Evolutionary conservation across 2,888 invertebrate species (phyloP).

Genomic region (Stegana nigrithorax): DNA sequence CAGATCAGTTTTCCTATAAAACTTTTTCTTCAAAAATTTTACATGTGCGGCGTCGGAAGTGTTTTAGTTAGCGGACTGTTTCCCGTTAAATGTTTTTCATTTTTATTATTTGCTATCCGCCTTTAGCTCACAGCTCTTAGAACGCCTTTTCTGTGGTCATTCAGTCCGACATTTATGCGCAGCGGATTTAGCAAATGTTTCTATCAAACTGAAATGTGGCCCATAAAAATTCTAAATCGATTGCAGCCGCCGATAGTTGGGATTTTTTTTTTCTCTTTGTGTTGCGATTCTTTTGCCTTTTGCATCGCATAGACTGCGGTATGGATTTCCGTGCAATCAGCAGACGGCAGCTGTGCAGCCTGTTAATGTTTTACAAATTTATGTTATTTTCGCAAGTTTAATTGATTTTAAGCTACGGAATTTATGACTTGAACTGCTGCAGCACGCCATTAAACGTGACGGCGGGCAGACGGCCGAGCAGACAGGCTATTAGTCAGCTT

Average conservation of each 20-base stretch:
- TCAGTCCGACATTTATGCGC: too few species aligned
- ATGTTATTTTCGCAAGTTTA: slow-evolving; percentile 62
- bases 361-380: slow-evolving; percentile 45
- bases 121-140: too few species aligned
- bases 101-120: too few species aligned
- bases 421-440: slow-evolving; percentile 19
- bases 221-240: slow-evolving; percentile 55
- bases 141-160: too few species aligned
- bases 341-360: slow-evolving; percentile 5
- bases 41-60: too few species aligned
- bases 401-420: slow-evolving; percentile 53
- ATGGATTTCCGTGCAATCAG: neutral
- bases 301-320: too few species aligned
- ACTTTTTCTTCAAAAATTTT: too few species aligned
- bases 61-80: too few species aligned
- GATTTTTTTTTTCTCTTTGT: slow-evolving; percentile 6
- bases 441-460: neutral
- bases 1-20: too few species aligned
- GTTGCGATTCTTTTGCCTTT: too few species aligned
- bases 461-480: neutral
- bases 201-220: slow-evolving; percentile 52
- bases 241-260: slow-evolving; percentile 23
- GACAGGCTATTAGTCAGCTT: neutral
- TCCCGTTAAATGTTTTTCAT: too few species aligned
- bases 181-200: slow-evolving; percentile 56